A percentile compares a stretch with the other conserved stretches of the same genome.
These are phyloP conservation scores for Laothoe populi DNA, from an alignment of 2,888 invertebrate species.

Conservation along the genomic window DNA sequence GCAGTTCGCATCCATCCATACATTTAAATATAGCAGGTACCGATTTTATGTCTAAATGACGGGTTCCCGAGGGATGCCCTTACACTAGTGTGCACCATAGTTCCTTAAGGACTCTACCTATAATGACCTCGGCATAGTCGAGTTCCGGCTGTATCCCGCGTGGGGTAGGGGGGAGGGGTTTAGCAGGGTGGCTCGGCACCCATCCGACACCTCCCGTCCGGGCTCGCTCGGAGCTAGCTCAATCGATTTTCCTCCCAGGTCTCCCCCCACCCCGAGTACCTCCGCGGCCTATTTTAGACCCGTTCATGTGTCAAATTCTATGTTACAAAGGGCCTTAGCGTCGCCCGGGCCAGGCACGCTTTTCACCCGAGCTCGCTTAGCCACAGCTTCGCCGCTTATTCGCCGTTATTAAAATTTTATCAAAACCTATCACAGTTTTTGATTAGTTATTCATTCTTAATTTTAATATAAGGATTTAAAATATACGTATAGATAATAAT, in stretches of 20 bases:
- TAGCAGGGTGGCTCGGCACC: conserved; percentile 36
- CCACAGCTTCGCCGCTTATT: conserved; percentile 39
- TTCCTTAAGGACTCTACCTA: conserved; percentile 64
- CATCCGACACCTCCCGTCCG: conserved; percentile 28
- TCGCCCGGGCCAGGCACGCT: conserved; percentile 30
- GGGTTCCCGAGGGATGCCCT: conserved; percentile 65
- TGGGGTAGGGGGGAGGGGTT: conserved; percentile 40
- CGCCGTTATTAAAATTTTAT: conserved; percentile 80
- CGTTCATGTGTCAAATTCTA: conserved; percentile 48
- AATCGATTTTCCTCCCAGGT: conserved; percentile 62
- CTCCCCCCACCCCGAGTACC: conserved; percentile 41
- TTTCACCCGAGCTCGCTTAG: neutral
- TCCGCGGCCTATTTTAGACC: conserved; percentile 34
- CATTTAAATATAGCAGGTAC: conserved; percentile 81
- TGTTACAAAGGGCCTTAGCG: conserved; percentile 46
- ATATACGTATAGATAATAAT: conserved; percentile 83
- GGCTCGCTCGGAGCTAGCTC: conserved; percentile 55
- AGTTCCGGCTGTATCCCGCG: conserved; percentile 38
- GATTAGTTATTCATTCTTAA: conserved; percentile 84
- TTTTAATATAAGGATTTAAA: conserved; percentile 82
- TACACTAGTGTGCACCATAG: conserved; percentile 78
- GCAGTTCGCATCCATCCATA: conserved; percentile 84
- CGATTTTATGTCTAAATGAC: conserved; percentile 75
- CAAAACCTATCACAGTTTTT: conserved; percentile 85
- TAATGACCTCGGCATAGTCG: conserved; percentile 41